phyloP scores from a whole-genome alignment of 2,888 invertebrate genomes.

The Cetonia aurata region DNA sequence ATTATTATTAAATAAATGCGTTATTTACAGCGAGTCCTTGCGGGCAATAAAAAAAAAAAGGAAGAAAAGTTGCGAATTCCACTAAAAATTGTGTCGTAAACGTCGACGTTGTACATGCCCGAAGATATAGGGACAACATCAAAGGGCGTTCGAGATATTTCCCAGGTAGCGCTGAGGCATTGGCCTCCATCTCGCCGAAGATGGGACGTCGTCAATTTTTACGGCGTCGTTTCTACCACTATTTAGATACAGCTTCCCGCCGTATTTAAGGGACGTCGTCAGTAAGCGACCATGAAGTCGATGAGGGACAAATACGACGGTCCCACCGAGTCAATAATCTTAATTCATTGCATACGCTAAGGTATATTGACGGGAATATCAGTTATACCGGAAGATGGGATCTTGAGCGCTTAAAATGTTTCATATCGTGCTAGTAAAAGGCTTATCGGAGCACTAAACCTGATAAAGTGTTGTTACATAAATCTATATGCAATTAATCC shows the following conservation, averaged over 20 bases:
- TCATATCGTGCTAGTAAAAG: too few species aligned
- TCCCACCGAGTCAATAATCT: slow-evolving; percentile 14
- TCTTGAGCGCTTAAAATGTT: too few species aligned
- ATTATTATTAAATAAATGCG: slow-evolving; percentile 37
- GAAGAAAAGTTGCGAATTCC: slow-evolving; percentile 35
- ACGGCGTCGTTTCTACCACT: slow-evolving; percentile 54
- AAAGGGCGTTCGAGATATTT: slow-evolving; percentile 40
- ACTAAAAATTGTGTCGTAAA: slow-evolving; percentile 40
- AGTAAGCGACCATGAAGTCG: slow-evolving; percentile 8
- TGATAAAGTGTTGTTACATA: too few species aligned
- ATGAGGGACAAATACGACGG: slow-evolving; percentile 1
- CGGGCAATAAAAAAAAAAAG: slow-evolving; percentile 25
- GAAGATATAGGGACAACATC: slow-evolving; percentile 39
- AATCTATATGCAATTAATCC: too few species aligned
- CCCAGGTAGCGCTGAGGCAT: slow-evolving; percentile 46
- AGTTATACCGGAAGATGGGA: too few species aligned
- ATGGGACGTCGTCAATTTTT: slow-evolving; percentile 55
- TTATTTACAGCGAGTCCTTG: slow-evolving; percentile 28
- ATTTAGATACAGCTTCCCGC: slow-evolving; percentile 54
- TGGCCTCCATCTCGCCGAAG: slow-evolving; percentile 50
- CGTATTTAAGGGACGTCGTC: slow-evolving; percentile 42
- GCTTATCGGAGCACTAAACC: too few species aligned
- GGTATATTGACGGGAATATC: too few species aligned
- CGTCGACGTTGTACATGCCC: slow-evolving; percentile 33
- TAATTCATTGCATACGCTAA: slow-evolving; percentile 16